Conservation (phyloP, 2,113 vertebrate species). For the Channa argus region DNA sequence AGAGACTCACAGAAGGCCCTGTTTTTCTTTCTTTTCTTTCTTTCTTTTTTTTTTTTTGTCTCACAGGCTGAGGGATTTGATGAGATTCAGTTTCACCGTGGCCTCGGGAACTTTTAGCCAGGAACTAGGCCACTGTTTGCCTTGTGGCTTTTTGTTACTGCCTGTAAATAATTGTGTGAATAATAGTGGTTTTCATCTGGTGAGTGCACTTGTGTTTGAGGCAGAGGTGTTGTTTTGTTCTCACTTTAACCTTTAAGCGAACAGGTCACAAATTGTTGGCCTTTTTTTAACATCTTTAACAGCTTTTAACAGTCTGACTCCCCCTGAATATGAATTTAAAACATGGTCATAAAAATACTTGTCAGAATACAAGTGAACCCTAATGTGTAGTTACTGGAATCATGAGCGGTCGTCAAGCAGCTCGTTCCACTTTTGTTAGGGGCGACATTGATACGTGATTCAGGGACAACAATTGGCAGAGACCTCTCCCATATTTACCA, state of each 20-base stretch:
- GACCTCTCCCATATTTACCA: constrained; percentile 62
- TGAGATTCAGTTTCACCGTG: constrained; percentile 22
- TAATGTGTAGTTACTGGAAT: constrained; percentile 39
- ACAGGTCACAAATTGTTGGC: too few relatives aligned
- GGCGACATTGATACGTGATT: constrained; percentile 51
- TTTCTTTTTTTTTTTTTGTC: not conserved
- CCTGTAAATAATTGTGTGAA: too few relatives aligned
- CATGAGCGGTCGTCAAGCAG: constrained; percentile 43
- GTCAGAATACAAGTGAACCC: not conserved
- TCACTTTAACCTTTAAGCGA: too few relatives aligned
- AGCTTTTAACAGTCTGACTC: too few relatives aligned
- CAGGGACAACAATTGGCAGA: constrained; percentile 5
- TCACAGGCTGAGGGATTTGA: constrained; percentile 31
- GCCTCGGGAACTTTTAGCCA: not conserved
- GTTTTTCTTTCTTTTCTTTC: not conserved
- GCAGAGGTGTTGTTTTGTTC: too few relatives aligned
- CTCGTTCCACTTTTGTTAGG: constrained; percentile 34
- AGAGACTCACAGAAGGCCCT: constrained; percentile 27
- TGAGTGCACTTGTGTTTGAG: too few relatives aligned
- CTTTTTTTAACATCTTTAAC: too few relatives aligned
- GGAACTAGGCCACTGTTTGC: not conserved
- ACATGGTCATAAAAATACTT: too few relatives aligned
- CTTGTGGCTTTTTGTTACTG: not conserved
- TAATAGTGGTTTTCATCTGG: too few relatives aligned
- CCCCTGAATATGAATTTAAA: too few relatives aligned